Conservation (phyloP, 2,888 invertebrate species). For the Sclerodermus sp. region DNA sequence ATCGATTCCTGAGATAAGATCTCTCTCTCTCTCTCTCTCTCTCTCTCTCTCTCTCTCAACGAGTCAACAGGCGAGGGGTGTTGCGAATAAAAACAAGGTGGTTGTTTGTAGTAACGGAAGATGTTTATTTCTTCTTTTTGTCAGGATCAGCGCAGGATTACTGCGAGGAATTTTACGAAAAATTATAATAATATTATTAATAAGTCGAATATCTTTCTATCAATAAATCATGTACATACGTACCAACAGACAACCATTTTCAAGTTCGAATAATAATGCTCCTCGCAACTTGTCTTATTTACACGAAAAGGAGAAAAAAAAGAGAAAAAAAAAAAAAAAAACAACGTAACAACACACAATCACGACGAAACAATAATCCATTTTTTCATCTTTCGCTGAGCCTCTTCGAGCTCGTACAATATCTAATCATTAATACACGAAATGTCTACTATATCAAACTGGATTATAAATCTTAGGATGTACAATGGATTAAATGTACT, state of each 20-base stretch:
- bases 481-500: conserved; percentile 7
- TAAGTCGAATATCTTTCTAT: conserved; percentile 26
- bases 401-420: conserved; percentile 5
- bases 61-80: background rate
- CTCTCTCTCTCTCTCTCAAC: no score
- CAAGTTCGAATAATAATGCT: conserved; percentile 38
- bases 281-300: conserved; percentile 31
- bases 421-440: conserved; percentile 17
- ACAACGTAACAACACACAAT: conserved; percentile 41
- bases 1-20: no score
- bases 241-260: conserved; percentile 47
- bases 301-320: no score
- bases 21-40: no score
- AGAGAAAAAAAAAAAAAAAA: conserved; percentile 31
- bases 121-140: conserved; percentile 2
- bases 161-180: conserved; percentile 1
- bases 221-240: conserved; percentile 43
- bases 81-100: background rate
- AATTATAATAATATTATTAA: conserved; percentile 15
- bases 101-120: conserved; percentile 3
- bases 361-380: conserved; percentile 27
- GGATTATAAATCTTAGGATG: conserved; percentile 13
- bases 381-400: background rate
- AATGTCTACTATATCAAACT: conserved; percentile 8
- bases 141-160: no score